These are phyloP conservation scores for Epirrhoe tristata DNA, from an alignment of 2,888 invertebrate species.

Conservation along the genomic window DNA sequence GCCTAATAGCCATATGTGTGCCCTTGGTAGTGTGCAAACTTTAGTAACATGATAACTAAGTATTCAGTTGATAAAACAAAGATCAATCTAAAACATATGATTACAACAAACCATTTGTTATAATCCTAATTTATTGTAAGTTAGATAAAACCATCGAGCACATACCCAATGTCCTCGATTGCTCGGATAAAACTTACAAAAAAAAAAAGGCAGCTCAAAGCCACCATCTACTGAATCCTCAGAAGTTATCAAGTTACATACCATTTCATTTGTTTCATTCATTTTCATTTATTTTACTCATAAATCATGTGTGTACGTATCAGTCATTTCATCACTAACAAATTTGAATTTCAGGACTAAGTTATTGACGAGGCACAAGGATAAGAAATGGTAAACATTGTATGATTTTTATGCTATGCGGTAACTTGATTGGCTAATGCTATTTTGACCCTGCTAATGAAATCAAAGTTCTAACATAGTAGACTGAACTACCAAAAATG, in stretches of 20 bases:
- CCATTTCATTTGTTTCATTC: conserved; percentile 13
- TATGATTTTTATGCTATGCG: conserved; percentile 69
- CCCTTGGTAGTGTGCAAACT: conserved; percentile 17
- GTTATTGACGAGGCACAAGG: conserved; percentile 93
- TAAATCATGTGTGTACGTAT: conserved; percentile 50
- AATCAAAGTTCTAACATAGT: conserved; percentile 38
- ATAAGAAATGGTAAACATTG: conserved; percentile 91
- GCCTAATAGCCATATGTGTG: conserved; percentile 10
- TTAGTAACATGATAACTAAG: conserved; percentile 4
- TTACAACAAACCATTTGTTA: background rate
- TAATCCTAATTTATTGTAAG: background rate
- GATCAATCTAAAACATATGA: background rate
- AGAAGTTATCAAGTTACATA: conserved; percentile 1
- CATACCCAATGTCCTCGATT: too few species aligned
- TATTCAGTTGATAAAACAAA: conserved; percentile 19
- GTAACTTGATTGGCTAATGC: conserved; percentile 66
- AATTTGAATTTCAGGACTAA: conserved; percentile 92
- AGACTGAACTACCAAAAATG: conserved; percentile 27
- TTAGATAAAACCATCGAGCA: background rate
- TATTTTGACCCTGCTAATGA: conserved; percentile 51
- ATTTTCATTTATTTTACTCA: conserved; percentile 12
- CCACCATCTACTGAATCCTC: conserved; percentile 36
- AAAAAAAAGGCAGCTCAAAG: too few species aligned
- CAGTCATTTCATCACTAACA: conserved; percentile 81
- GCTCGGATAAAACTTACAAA: too few species aligned